A percentile compares a stretch with the other conserved stretches of the same genome.
These are phyloP conservation scores for Sternotherus odoratus DNA, from an alignment of 2,797 vertebrate species.

Conservation along the genomic window DNA sequence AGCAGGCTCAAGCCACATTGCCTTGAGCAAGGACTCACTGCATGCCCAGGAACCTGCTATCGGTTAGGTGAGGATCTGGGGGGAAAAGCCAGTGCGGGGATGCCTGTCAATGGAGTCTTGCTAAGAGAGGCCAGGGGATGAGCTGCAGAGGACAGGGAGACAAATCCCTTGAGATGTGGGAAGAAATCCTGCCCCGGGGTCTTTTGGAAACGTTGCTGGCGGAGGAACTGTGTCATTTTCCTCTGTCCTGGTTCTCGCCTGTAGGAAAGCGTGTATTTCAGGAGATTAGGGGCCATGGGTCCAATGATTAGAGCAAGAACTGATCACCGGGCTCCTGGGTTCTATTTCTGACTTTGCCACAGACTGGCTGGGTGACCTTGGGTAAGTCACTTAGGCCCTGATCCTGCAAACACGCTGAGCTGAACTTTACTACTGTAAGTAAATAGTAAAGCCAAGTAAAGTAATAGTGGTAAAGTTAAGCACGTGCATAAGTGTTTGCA, in stretches of 20 bases:
- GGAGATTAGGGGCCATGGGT: not conserved
- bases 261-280: not conserved
- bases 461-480: not conserved
- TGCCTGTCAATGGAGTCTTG: not conserved
- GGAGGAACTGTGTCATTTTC: not conserved
- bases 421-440: not conserved
- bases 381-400: not conserved
- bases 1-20: not conserved
- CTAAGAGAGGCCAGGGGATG: not conserved
- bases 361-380: not conserved
- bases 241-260: not conserved
- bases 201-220: not conserved
- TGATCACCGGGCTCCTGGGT: not conserved
- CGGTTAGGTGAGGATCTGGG: not conserved
- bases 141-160: not conserved
- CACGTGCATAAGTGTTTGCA: not conserved
- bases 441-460: not conserved
- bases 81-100: not conserved
- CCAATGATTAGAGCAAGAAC: not conserved
- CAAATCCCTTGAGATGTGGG: not conserved
- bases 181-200: not conserved
- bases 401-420: not conserved
- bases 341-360: not conserved
- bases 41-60: not conserved
- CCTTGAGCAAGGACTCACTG: not conserved